Evolutionary conservation across 2,113 vertebrate species (phyloP).

Genomic region (Cyprinodon tularosa): DNA sequence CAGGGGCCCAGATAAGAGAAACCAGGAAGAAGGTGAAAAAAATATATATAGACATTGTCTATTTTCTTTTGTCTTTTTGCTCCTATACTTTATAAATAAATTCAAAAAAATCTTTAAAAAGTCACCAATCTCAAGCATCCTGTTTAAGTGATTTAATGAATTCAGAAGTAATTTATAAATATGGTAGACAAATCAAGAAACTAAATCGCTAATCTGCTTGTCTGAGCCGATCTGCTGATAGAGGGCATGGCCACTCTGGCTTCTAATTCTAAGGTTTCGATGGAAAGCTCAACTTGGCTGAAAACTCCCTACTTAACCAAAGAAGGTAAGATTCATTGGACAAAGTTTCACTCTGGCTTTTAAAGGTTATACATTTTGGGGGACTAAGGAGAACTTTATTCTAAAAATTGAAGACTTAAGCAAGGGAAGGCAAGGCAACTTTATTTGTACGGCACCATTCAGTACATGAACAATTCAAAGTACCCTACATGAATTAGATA

Average conservation of each 20-base stretch:
- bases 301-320: conserved; percentile 43
- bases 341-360: conserved; percentile 28
- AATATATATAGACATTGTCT: conserved; percentile 11
- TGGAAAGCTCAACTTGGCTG: conserved; percentile 56
- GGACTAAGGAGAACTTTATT: conserved; percentile 56
- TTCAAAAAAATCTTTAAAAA: conserved; percentile 25
- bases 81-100: conserved; percentile 19
- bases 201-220: conserved; percentile 62
- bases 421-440: neutral
- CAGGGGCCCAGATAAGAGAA: conserved; percentile 77
- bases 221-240: conserved; percentile 64
- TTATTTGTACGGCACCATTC: too few species aligned
- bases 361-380: conserved; percentile 38
- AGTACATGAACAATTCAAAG: too few species aligned
- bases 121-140: conserved; percentile 29
- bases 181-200: conserved; percentile 53
- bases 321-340: conserved; percentile 42
- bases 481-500: too few species aligned
- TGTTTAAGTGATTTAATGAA: conserved; percentile 51
- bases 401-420: conserved; percentile 46
- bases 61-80: conserved; percentile 13
- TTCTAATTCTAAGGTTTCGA: conserved; percentile 61
- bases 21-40: neutral
- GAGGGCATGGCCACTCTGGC: conserved; percentile 37
- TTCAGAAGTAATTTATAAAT: conserved; percentile 52